Evolutionary conservation across 2,888 invertebrate species (phyloP), one percentile per base, ranked within the genome.

Genomic region (Chymomyza amoena): DNA sequence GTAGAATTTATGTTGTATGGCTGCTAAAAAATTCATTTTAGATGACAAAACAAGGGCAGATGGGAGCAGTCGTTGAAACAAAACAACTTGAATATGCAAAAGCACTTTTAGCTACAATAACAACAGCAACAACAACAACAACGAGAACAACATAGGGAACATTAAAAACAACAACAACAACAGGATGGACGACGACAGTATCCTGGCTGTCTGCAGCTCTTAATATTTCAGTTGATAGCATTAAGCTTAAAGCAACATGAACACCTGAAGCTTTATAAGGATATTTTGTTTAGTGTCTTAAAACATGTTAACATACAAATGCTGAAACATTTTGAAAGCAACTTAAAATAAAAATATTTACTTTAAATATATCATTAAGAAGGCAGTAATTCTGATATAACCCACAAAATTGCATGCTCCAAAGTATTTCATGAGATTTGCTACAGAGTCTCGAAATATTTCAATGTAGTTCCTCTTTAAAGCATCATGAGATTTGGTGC

Each of bases 31-130:
- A 60, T 60, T 60, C 60, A 60, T 60, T 60, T 60, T 32, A 36
- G 13, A 60, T 60, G 60, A 60, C 36, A 36, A 60, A 25, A 60
- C 28, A 60, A 36, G 60, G 60, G 60, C 32, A 28, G 60, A 25
- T n/a, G 57, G 57, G 20, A 15, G 57, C 15, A 25, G 57, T 15
- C 15, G n/a, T 18, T n/a, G 20, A 59, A 65, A 59, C 28, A 36
- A 59, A 64, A 64, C 62, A 69, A 61, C 59, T 72, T 74, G 68
- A 68, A 74, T 69, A 75, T 69, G 57, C 74, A 77, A 69, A 70
- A 77, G 74, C 70, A 75, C 77, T 77, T 74, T 69, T 36, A 15
- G 32, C 60, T 32, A 16, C 60, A 36, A n/a, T 16, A 60, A 36
- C 32, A n/a, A 32, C 25, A 28, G 6, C 28, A 13, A 56, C 18